phyloP scores from a whole-genome alignment of 2,113 vertebrate genomes.

The Aix galericulata region DNA sequence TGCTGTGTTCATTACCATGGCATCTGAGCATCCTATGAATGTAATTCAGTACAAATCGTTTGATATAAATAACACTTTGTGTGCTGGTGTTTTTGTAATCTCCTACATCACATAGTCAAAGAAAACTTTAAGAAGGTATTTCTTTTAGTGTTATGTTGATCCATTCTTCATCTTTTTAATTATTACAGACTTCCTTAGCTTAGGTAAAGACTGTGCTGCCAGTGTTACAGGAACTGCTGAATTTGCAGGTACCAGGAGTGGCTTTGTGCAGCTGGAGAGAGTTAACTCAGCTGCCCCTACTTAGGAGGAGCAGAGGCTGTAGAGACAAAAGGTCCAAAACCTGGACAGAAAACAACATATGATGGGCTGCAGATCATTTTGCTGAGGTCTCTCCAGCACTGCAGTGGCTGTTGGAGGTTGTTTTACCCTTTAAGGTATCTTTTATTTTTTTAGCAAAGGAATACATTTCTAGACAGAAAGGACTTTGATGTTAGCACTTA shows the following conservation, averaged over 20 bases:
- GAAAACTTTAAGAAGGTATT: neutral
- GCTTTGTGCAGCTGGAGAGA: neutral
- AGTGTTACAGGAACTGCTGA: neutral
- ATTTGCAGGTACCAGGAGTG: neutral
- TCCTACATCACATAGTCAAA: neutral
- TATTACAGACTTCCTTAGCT: neutral
- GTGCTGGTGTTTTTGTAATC: neutral
- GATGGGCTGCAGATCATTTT: neutral
- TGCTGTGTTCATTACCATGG: neutral
- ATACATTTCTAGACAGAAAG: neutral
- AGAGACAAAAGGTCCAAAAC: neutral
- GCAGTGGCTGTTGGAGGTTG: neutral
- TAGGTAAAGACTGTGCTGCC: neutral
- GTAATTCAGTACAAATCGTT: neutral
- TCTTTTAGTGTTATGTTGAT: neutral
- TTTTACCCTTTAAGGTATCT: neutral
- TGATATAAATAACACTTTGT: neutral
- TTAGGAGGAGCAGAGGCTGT: neutral
- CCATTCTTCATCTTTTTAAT: neutral
- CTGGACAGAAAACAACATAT: neutral
- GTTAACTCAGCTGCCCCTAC: fast-evolving
- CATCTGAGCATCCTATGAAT: neutral
- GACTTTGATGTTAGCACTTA: neutral
- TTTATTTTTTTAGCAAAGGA: neutral
- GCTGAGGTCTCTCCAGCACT: neutral